These are phyloP conservation scores for Muscicapa comitata DNA, from an alignment of 2,797 vertebrate species.

Conservation along the genomic window DNA sequence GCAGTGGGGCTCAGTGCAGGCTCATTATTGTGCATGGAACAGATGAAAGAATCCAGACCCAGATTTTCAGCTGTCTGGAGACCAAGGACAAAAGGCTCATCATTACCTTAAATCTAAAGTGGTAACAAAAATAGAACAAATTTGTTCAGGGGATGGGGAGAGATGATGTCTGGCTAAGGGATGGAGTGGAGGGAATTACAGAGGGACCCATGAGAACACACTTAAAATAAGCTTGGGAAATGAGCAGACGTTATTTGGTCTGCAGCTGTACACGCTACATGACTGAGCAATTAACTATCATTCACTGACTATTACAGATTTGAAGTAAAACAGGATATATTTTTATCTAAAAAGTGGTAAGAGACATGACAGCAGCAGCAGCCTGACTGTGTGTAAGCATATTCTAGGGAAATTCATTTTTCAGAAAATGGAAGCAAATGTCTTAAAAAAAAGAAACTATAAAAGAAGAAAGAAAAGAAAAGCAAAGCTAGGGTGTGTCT, in stretches of 20 bases:
- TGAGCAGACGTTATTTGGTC: not conserved
- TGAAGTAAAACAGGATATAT: not conserved
- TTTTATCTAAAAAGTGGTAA: not conserved
- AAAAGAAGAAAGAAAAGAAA: not conserved
- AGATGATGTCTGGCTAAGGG: not conserved
- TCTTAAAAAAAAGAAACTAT: not conserved
- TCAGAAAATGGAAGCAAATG: not conserved
- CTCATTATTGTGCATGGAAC: not conserved
- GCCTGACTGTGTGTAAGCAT: not conserved
- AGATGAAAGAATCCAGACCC: not conserved
- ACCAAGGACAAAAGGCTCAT: not conserved
- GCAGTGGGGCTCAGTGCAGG: not conserved
- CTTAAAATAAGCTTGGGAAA: not conserved
- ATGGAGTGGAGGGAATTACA: not conserved
- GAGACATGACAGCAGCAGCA: not conserved
- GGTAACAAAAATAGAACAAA: slow-evolving; percentile 1
- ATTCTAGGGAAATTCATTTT: not conserved
- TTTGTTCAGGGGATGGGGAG: not conserved
- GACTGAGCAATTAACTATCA: slow-evolving; percentile 44
- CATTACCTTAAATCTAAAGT: not conserved
- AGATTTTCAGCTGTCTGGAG: slow-evolving; percentile 32
- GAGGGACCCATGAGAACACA: not conserved
- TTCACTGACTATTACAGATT: not conserved
- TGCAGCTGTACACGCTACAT: not conserved
- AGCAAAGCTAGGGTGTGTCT: not conserved